A percentile compares a stretch with the other conserved stretches of the same genome.
Conservation (phyloP, 1,140 invertebrate genomes). For the Musca domestica region DNA sequence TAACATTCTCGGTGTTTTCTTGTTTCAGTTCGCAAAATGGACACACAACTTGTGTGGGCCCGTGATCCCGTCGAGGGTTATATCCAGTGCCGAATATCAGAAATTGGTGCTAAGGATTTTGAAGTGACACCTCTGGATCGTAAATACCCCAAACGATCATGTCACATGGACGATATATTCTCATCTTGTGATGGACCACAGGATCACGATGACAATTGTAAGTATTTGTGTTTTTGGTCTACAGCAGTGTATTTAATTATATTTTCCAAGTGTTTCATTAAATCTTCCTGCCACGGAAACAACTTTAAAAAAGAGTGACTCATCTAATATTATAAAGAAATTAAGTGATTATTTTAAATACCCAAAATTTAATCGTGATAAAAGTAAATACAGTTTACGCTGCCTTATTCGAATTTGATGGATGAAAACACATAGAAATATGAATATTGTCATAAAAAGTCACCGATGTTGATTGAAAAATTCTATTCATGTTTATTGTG, state of each 20-base stretch:
- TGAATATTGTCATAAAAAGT: too few relatives aligned
- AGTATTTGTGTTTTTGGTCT: conserved; percentile 52
- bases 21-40: conserved; percentile 59
- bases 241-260: background rate
- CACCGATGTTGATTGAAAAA: too few relatives aligned
- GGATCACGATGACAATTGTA: conserved; percentile 95
- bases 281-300: background rate
- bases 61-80: conserved; percentile 87
- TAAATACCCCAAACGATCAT: conserved; percentile 63
- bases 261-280: background rate
- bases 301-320: too few relatives aligned
- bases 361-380: too few relatives aligned
- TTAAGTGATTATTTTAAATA: too few relatives aligned
- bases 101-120: conserved; percentile 82
- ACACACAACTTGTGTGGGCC: conserved; percentile 89
- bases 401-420: too few relatives aligned
- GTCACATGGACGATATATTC: conserved; percentile 74
- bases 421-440: too few relatives aligned
- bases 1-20: too few relatives aligned
- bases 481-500: too few relatives aligned
- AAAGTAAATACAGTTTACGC: too few relatives aligned
- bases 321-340: too few relatives aligned
- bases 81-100: conserved; percentile 82
- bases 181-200: conserved; percentile 85
- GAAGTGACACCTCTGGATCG: conserved; percentile 76